Base-by-base conservation (phyloP, 92 coral and sea anemone species). In the Parazoanthus darwini region DNA sequence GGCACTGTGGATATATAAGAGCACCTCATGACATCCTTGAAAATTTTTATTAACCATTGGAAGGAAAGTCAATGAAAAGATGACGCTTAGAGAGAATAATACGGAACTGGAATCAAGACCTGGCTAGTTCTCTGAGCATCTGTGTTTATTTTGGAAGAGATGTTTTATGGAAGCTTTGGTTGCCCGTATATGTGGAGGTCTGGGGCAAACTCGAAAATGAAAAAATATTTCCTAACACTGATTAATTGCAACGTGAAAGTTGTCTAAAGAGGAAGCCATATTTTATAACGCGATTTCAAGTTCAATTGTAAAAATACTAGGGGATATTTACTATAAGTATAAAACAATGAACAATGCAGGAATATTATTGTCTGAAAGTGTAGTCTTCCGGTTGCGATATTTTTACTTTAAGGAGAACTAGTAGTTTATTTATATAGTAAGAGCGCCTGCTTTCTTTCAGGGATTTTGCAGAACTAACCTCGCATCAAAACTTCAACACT, bases 121-220 rank as follows among this genome's bases (percentile, higher is more conserved):
- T 11, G 43, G 42, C 4, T 5, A 42, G 58, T 2, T 26, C 26
- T 68, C 37, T 4, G 18, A 29, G 79, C 67, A 84, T 42, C 65
- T 84, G 79, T 83, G 54, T 84, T 84, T 84, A 51, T 71, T 46
- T 71, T 71, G 79, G 79, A 84, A 44, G 79, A 48, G 58, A 44
- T 15, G 54, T 11, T 18, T 44, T 13, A 10, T 23, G 20, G 37
- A 4, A n/a, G 3, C 9, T 16, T 42, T 26, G 23, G 20, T 8
- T 29, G 33, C 26, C 14, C 74, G 35, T 26, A 16, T 43, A 42
- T 26, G 15, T 25, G 29, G 81, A 77, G 81, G 58, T 80, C 72
- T 56, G 50, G 73, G 67, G 36, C 83, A 26, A 26, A 54, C 18
- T 29, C 70, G 9, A 63, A 22, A 63, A 18, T 63, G 70, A 20